These are phyloP conservation scores for Pelusios castaneus DNA, from an alignment of 2,113 vertebrate species.

Conservation along the genomic window DNA sequence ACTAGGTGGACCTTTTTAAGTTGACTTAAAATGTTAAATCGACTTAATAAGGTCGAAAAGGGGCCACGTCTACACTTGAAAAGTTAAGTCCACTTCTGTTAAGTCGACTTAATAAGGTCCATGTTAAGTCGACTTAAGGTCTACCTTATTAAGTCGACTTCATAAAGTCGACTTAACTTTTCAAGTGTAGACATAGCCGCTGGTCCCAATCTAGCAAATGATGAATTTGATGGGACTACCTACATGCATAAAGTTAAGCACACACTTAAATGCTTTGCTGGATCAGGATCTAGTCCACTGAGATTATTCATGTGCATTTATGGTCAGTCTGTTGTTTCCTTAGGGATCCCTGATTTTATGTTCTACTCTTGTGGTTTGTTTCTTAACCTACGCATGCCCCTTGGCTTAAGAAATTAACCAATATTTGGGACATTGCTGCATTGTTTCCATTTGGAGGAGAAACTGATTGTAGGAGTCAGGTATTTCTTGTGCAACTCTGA, in stretches of 20 bases:
- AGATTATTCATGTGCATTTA: not conserved
- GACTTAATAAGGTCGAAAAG: too few species aligned
- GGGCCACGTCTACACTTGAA: too few species aligned
- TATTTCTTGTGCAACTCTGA: not conserved
- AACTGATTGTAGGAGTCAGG: not conserved
- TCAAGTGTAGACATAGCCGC: too few species aligned
- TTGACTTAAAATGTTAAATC: too few species aligned
- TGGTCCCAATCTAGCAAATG: not conserved
- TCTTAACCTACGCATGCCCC: not conserved
- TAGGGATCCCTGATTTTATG: not conserved
- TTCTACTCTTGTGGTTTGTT: not conserved
- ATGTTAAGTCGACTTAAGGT: too few species aligned
- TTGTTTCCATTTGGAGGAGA: not conserved
- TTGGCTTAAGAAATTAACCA: not conserved
- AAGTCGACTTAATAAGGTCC: too few species aligned
- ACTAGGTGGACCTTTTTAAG: too few species aligned
- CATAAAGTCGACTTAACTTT: too few species aligned
- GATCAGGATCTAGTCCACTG: accelerated
- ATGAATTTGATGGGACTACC: not conserved
- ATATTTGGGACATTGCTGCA: not conserved
- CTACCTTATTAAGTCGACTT: too few species aligned
- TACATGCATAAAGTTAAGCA: not conserved
- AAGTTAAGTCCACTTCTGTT: too few species aligned
- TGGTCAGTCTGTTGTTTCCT: not conserved
- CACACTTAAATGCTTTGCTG: accelerated